phyloP scores from a whole-genome alignment of 2,888 invertebrate species.

The Zhuqinia jingwanae region DNA sequence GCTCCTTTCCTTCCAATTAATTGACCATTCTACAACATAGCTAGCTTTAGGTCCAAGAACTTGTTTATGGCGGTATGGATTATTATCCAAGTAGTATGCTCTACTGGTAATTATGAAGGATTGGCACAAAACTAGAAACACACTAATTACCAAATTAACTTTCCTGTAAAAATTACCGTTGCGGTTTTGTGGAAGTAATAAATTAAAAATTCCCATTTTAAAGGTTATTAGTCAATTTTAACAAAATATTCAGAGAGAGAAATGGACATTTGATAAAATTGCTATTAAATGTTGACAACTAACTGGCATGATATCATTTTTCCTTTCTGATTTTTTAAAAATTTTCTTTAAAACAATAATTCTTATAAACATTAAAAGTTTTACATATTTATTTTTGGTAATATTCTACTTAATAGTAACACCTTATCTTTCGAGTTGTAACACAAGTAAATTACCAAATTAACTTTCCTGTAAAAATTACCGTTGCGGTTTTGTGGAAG shows the following conservation, averaged over 20 bases:
- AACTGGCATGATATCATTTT: no score
- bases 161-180: slow-evolving; percentile 16
- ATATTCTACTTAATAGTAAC: no score
- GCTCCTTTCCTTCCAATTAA: slow-evolving; percentile 45
- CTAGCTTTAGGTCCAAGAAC: slow-evolving; percentile 48
- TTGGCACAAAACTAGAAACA: slow-evolving; percentile 21
- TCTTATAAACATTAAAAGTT: no score
- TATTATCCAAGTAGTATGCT: slow-evolving; percentile 56
- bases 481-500: not conserved
- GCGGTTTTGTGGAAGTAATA: not conserved
- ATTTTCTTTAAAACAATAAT: no score
- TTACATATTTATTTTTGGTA: no score
- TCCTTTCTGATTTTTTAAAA: no score
- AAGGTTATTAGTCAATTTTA: not conserved
- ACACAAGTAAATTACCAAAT: not conserved
- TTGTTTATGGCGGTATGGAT: slow-evolving; percentile 58
- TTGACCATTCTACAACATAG: slow-evolving; percentile 54
- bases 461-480: slow-evolving; percentile 13
- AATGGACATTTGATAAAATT: not conserved
- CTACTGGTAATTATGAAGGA: slow-evolving; percentile 30
- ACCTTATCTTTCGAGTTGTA: no score
- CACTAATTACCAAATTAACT: not conserved
- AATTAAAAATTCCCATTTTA: not conserved
- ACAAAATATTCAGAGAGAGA: not conserved
- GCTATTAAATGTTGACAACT: not conserved